Conservation (phyloP, 1,140 invertebrate species). For the Caerostris darwini region DNA sequence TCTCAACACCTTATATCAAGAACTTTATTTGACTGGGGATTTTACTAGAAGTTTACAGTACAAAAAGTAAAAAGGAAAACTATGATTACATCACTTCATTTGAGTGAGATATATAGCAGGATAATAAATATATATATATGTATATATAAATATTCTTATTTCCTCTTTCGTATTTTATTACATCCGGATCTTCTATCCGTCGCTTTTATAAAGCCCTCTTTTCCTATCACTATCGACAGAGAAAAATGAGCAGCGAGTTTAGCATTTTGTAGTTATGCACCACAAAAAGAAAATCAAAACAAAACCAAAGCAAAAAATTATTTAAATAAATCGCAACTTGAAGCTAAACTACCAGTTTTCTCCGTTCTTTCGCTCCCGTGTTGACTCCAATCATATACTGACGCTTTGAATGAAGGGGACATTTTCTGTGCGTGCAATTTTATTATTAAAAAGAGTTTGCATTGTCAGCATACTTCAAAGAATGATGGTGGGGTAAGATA, state of each 20-base stretch:
- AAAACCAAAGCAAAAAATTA: neutral
- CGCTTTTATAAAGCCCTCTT: conserved; percentile 60
- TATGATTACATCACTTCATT: conserved; percentile 58
- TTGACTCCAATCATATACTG: conserved; percentile 59
- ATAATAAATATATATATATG: neutral
- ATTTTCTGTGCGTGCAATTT: conserved; percentile 62
- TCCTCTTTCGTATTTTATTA: conserved; percentile 70
- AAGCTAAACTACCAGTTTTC: conserved; percentile 59
- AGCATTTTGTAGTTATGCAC: conserved; percentile 53
- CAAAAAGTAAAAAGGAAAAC: conserved; percentile 32
- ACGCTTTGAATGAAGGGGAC: conserved; percentile 42
- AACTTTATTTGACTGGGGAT: conserved; percentile 24
- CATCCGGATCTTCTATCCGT: conserved; percentile 68
- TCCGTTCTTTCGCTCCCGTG: conserved; percentile 3
- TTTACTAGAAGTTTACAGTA: neutral
- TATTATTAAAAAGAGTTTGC: conserved; percentile 75
- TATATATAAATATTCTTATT: conserved; percentile 37
- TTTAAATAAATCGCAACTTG: conserved; percentile 69
- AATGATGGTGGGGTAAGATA: conserved; percentile 74
- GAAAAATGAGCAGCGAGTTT: conserved; percentile 71
- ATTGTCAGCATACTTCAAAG: conserved; percentile 76
- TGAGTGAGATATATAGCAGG: neutral
- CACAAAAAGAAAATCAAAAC: neutral
- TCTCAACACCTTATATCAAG: neutral
- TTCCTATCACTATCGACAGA: conserved; percentile 60